These are phyloP conservation scores for Aquatica leii DNA, from an alignment of 2,888 invertebrate genomes.

Conservation along the genomic window DNA sequence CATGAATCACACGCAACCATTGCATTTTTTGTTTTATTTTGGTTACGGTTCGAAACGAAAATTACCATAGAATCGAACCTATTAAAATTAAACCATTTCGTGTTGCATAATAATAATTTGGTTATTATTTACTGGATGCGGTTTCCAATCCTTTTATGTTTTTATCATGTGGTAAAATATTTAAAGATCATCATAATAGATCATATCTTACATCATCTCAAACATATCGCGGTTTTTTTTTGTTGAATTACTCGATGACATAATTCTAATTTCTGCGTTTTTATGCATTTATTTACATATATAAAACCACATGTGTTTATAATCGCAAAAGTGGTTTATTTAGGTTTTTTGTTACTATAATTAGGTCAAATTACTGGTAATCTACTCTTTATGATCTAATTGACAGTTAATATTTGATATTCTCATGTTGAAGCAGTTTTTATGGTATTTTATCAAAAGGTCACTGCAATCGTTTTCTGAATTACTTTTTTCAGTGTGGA, in stretches of 20 bases:
- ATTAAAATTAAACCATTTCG: too few species aligned
- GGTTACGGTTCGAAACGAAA: too few species aligned
- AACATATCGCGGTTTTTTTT: slow-evolving; percentile 26
- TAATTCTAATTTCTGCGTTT: slow-evolving; percentile 34
- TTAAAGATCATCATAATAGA: slow-evolving; percentile 18
- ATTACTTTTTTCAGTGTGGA: background rate
- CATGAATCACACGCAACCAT: too few species aligned
- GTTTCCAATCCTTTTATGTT: slow-evolving; percentile 16
- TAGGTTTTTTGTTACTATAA: slow-evolving; percentile 22
- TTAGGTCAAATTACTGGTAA: slow-evolving; percentile 29
- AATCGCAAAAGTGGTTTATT: slow-evolving; percentile 25
- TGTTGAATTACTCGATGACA: slow-evolving; percentile 28
- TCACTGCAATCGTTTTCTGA: slow-evolving; percentile 5
- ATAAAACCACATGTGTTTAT: slow-evolving; percentile 32
- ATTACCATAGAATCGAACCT: too few species aligned
- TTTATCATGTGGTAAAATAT: slow-evolving; percentile 18
- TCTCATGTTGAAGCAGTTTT: slow-evolving; percentile 14
- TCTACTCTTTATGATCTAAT: slow-evolving; percentile 19
- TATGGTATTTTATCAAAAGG: slow-evolving; percentile 19
- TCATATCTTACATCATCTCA: slow-evolving; percentile 24
- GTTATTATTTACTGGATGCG: background rate
- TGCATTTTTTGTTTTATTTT: too few species aligned
- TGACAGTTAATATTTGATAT: slow-evolving; percentile 17
- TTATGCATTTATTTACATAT: slow-evolving; percentile 32
- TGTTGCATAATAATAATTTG: too few species aligned